Percentiles rank a stretch among this genome's conserved stretches.
phyloP scores from a whole-genome alignment of 2,888 invertebrate species.

The Heliconius cydno region DNA sequence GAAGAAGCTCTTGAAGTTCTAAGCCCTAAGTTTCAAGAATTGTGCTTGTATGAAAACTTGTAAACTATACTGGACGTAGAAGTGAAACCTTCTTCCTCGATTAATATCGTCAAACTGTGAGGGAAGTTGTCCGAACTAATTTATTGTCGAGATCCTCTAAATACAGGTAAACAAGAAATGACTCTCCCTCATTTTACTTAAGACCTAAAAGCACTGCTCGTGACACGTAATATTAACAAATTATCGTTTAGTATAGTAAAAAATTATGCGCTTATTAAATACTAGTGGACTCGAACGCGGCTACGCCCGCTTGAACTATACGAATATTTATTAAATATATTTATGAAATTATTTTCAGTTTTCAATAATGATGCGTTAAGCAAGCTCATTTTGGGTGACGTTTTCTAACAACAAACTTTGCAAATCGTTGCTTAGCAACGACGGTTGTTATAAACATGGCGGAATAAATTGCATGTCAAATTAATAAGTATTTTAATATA shows the following conservation, averaged over 20 bases:
- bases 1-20: constrained; percentile 6
- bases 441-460: too few relatives aligned
- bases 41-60: constrained; percentile 1
- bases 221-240: background rate
- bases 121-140: constrained; percentile 8
- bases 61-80: constrained; percentile 21
- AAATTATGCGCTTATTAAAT: background rate
- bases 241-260: background rate
- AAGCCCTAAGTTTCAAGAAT: constrained; percentile 6
- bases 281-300: too few relatives aligned
- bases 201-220: background rate
- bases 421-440: too few relatives aligned
- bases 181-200: constrained; percentile 8
- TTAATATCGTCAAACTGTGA: constrained; percentile 7
- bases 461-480: too few relatives aligned
- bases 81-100: constrained; percentile 14
- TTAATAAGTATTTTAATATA: too few relatives aligned
- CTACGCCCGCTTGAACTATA: too few relatives aligned
- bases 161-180: background rate
- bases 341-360: too few relatives aligned
- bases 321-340: too few relatives aligned
- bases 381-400: too few relatives aligned
- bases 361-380: too few relatives aligned
- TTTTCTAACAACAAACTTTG: too few relatives aligned
- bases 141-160: background rate